phyloP scores from a whole-genome alignment of 2,113 vertebrate genomes.

The Suncus etruscus region DNA sequence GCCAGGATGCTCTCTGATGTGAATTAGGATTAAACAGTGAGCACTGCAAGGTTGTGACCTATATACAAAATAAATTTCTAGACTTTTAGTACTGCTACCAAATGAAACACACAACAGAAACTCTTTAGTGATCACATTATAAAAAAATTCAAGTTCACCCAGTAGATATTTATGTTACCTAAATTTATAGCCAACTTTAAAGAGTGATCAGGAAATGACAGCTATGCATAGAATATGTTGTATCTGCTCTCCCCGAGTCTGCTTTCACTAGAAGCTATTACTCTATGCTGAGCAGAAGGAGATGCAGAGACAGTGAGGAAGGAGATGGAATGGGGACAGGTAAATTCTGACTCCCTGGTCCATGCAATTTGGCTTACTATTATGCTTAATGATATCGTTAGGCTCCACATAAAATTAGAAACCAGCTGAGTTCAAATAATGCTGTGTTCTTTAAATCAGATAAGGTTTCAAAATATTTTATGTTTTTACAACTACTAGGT shows the following conservation, averaged over 20 bases:
- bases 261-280: neutral
- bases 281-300: neutral
- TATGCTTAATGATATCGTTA: conserved; percentile 40
- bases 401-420: conserved; percentile 42
- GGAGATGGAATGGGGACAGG: neutral
- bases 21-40: too few relatives aligned
- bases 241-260: neutral
- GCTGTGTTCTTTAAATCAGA: conserved; percentile 11
- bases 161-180: neutral
- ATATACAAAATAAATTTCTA: neutral
- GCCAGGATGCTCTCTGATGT: too few relatives aligned
- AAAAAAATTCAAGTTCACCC: neutral
- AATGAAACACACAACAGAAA: conserved; percentile 13
- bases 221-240: neutral
- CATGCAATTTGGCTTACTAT: neutral
- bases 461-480: conserved; percentile 32
- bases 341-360: neutral
- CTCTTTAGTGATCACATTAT: neutral
- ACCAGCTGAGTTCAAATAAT: conserved; percentile 21
- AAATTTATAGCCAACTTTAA: conserved; percentile 16
- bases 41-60: too few relatives aligned
- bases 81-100: neutral
- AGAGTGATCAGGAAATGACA: neutral
- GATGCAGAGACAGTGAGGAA: neutral
- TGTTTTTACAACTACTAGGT: conserved; percentile 41